Base-by-base conservation (phyloP, 1,140 invertebrate genomes). In the Eciton burchellii region DNA sequence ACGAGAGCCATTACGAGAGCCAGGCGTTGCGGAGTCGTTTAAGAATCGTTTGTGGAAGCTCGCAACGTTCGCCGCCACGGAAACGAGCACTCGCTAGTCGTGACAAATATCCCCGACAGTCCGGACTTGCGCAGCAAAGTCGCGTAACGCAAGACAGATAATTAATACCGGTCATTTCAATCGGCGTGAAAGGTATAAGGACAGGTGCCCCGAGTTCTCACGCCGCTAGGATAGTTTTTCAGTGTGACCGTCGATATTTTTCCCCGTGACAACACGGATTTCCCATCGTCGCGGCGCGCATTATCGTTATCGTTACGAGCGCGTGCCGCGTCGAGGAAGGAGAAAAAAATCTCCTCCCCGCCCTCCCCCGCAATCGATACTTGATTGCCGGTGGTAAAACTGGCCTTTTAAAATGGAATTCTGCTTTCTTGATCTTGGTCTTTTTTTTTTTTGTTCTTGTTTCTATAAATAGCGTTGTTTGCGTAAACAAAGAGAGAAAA, bases 151-250 rank as follows among this genome's bases (percentile, higher is more conserved):
- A 70, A 70, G 63, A 79, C 74, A 70, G 74, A 49, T 79, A 79
- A 79, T 79, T 79, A 79, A 79, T 79, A 79, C n/a, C 63, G 24
- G 63, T 79, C 74, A 79, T 79, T 79, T 79, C 74, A 57, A 70
- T 79, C 74, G 63, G 8, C 49, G 52, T 70, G 74, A 79, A 70
- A 70, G 74, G 62, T 77, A 35, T 79, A 79, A 79, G 74, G 74
- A 70, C 74, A 79, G 52, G 63, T 57, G 60, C 21, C 70, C 45
- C 11, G 35, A 73, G 70, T 74, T 74, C 74, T 79, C 74, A 79
- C 74, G 74, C 49, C 56, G 16, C 49, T 24, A 54, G 68, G n/a
- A 49, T 16, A 68, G 5, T 26, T n/a, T 68, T 68, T 12, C 29
- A 65, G 9, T 29, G 12, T 29, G 12, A 12, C 43, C 43, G 29